Evolutionary conservation across 2,888 invertebrate genomes (phyloP).

Genomic region (Steromphala cineraria): DNA sequence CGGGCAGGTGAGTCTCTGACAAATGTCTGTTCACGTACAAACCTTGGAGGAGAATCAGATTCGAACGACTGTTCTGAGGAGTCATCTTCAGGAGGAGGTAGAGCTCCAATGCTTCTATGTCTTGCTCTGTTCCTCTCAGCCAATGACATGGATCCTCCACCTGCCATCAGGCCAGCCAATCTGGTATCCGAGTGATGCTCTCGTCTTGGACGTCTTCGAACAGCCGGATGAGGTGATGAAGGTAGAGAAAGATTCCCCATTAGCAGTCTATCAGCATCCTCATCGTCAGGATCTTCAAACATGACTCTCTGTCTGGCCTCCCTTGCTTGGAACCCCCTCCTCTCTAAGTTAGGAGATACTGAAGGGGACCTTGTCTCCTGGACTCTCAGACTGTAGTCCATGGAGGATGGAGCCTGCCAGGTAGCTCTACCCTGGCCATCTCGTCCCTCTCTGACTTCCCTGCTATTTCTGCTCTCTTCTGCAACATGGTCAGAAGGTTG

Average conservation of each 20-base stretch:
- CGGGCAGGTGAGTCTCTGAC: constrained; percentile 7
- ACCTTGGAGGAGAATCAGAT: not conserved
- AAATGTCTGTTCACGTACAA: constrained; percentile 2
- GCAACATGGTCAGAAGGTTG: not conserved
- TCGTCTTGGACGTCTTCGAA: constrained; percentile 41
- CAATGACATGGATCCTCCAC: constrained; percentile 14
- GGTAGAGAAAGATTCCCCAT: not conserved
- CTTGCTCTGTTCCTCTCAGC: constrained; percentile 25
- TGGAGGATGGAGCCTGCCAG: constrained; percentile 33
- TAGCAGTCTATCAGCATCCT: not conserved
- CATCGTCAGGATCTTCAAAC: not conserved
- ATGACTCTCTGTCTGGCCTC: not conserved
- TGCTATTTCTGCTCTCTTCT: not conserved
- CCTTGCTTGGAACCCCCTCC: not conserved
- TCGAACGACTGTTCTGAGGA: constrained; percentile 20
- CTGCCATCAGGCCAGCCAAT: constrained; percentile 38
- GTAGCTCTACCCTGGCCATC: not conserved
- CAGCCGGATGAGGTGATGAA: not conserved
- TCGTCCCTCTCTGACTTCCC: not conserved
- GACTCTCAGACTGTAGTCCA: constrained; percentile 10
- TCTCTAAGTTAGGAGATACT: not conserved
- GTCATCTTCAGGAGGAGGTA: constrained; percentile 30
- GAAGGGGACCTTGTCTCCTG: not conserved
- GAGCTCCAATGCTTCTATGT: constrained; percentile 35
- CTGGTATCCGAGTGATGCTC: constrained; percentile 59